These are phyloP conservation scores for Urocitellus parryii DNA, from an alignment of 2,113 vertebrate genomes.

Conservation along the genomic window DNA sequence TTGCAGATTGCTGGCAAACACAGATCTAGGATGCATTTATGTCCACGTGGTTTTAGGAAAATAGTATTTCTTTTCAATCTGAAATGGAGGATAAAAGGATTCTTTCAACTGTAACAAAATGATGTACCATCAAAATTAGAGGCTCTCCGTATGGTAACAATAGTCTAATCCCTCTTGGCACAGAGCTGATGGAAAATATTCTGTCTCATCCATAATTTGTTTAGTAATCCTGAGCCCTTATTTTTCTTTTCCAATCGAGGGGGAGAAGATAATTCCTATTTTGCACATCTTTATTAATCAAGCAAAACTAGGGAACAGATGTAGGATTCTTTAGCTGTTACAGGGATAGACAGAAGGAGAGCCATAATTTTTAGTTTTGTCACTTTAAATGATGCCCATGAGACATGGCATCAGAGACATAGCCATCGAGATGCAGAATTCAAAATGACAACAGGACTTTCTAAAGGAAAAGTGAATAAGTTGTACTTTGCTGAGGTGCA, in stretches of 20 bases:
- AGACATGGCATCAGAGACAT: conserved; percentile 3
- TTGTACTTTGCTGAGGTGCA: neutral
- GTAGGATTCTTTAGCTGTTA: conserved; percentile 39
- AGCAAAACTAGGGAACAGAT: conserved; percentile 64
- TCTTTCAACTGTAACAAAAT: neutral
- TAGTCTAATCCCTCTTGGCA: neutral
- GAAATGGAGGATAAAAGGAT: neutral
- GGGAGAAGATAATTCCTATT: conserved; percentile 39
- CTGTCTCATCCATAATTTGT: neutral
- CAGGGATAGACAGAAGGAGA: conserved; percentile 66
- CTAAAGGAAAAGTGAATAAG: conserved; percentile 55
- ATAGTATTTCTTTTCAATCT: neutral
- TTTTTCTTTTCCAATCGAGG: conserved; percentile 21
- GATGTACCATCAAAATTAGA: conserved; percentile 33
- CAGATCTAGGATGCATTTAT: neutral
- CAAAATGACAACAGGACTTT: conserved; percentile 44
- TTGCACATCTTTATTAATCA: conserved; percentile 73
- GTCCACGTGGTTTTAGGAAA: neutral
- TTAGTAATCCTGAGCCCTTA: neutral
- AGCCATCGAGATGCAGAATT: conserved; percentile 42
- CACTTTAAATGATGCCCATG: conserved; percentile 68
- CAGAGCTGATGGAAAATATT: conserved; percentile 15
- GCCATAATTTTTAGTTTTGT: conserved; percentile 61
- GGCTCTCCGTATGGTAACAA: neutral
- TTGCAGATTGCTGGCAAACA: neutral